Percentiles rank a stretch among this genome's conserved stretches.
Conservation (phyloP, 2,797 vertebrate genomes). For the Chiloscyllium punctatum region DNA sequence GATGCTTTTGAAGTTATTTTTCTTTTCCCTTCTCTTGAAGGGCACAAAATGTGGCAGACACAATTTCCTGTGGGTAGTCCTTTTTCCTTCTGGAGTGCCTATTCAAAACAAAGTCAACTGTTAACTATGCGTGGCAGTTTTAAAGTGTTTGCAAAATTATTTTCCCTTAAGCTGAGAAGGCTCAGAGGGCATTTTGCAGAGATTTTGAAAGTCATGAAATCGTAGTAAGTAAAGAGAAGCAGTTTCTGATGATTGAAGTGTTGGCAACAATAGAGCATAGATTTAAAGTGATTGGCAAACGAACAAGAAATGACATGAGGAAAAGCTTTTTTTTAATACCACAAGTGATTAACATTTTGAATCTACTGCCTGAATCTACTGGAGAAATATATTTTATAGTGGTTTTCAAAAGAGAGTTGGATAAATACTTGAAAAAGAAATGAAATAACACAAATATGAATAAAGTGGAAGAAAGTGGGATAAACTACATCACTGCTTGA, state of each 20-base stretch:
- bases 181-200: background rate
- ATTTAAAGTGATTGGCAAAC: background rate
- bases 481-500: background rate
- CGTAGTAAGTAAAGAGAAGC: background rate
- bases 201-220: background rate
- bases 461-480: background rate
- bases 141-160: background rate
- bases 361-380: background rate
- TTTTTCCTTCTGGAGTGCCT: background rate
- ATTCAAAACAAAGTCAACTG: background rate
- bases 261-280: background rate
- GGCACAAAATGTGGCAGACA: background rate
- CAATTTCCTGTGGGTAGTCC: slow-evolving; percentile 12
- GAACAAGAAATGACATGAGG: background rate
- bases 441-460: background rate
- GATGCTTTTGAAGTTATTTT: slow-evolving; percentile 19
- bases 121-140: background rate
- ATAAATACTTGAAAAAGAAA: background rate
- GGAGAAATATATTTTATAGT: background rate
- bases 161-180: background rate
- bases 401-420: background rate
- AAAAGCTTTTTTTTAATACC: background rate
- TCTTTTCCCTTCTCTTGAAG: background rate
- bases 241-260: background rate
- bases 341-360: background rate